Evolutionary conservation across 2,113 vertebrate genomes (phyloP), one percentile per base, ranked within the genome.

Genomic region (Hypocryptadius cinnamomeus): DNA sequence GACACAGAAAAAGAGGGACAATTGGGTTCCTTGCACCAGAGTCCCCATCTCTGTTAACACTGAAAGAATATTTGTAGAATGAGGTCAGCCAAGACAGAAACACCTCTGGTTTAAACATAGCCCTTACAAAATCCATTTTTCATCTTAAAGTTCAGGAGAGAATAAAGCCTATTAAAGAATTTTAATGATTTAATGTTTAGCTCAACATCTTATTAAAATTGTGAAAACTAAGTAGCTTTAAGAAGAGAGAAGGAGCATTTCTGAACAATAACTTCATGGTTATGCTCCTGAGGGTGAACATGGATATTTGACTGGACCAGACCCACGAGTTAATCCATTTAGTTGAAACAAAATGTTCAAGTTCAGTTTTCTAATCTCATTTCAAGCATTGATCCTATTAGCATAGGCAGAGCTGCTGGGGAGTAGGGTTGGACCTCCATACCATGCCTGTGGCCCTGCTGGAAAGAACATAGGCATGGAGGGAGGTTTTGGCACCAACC

Each of bases 261-360:
- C 44, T 92, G 70, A 94, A 94, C 96, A 96, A 86, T 70, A 60
- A 42, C 45, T 64, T 88, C 60, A 89, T 94, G 70, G 83, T 93
- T 95, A 48, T 60, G 11, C 19, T 86, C n/a, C 83, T 71, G 44
- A 74, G 70, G 47, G n/a, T 40, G 57, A 82, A 30, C 2, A 0
- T 54, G 47, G 40, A 64, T 71, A 37, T 83, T 90, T 86, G 65
- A 66, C 77, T 84, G 60, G 74, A 86, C 79, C 40, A 86, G 76
- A 72, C 53, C 53, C 60, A 48, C 53, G 37, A 86, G 48, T 81
- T 96, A 96, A 96, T 92, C 92, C 86, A 71, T 88, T 95, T 86
- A 89, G 80, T 89, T 93, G 73, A 96, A 94, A 96, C 88, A 93
- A 95, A 96, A 94, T 94, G 93, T 93, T 94, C 93, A 71, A 92